phyloP scores from a whole-genome alignment of 2,888 invertebrate species.

The Pheosia gnoma region DNA sequence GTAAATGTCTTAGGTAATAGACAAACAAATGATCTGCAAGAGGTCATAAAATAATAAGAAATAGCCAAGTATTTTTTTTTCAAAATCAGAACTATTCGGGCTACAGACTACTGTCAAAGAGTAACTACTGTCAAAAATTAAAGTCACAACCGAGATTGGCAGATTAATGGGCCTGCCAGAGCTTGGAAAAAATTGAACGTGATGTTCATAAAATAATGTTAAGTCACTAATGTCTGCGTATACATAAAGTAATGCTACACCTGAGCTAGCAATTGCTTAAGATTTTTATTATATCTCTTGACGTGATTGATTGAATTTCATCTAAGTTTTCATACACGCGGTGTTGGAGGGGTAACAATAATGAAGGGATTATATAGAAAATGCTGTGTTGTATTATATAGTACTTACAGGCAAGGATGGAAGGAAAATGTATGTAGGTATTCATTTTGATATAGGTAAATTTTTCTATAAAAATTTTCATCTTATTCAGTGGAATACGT shows the following conservation, averaged over 20 bases:
- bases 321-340: background rate
- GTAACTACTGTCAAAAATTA: no score
- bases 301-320: constrained; percentile 1
- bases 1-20: no score
- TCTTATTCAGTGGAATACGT: no score
- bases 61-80: no score
- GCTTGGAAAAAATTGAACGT: background rate
- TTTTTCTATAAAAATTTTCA: no score
- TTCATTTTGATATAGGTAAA: no score
- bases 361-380: background rate
- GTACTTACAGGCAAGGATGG: background rate
- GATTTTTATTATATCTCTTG: background rate
- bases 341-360: background rate
- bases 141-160: no score
- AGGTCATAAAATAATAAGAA: no score
- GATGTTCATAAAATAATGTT: background rate
- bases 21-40: no score
- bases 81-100: no score
- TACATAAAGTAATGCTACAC: background rate
- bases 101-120: no score
- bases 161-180: no score
- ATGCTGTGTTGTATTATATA: background rate
- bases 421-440: background rate
- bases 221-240: background rate
- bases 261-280: background rate